Evolutionary conservation across 2,888 invertebrate species (phyloP), one percentile per base, ranked within the genome.

Genomic region (Coecobrya sp.): DNA sequence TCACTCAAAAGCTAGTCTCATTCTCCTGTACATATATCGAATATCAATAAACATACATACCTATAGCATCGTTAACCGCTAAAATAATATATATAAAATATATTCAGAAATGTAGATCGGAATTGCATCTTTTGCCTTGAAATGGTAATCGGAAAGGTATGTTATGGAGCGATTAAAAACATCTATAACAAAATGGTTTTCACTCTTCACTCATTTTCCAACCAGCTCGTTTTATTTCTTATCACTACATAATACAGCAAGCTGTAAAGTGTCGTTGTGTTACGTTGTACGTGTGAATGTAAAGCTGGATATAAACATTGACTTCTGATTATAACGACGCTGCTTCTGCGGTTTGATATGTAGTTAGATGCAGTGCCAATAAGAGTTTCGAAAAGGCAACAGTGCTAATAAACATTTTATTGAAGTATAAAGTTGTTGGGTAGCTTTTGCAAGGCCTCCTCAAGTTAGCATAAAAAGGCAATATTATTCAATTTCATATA

Each of bases 331-430:
- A 73, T 45, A 13, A 73, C 49, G 49, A 22, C 76, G 49, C 76
- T n/a, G 1, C 55, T 73, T 16, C 5, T 76, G 19, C 10, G 8
- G n/a, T n/a, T n/a, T n/a, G n/a, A n/a, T n/a, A n/a, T 25, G 13
- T 27, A 25, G n/a, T 13, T 10, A 73, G 16, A 19, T 52, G 79
- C 25, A 8, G 62, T 62, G 55, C 1, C 5, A 19, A 4, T 19
- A 49, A 25, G 79, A 52, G 52, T 52, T 52, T 52, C 52, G 52
- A 79, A 79, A 52, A 79, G 79, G 27, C 49, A 52, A 49, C 62
- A 87, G 22, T 52, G 13, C 89, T 59, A 82, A 89, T 89, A 89
- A 89, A 89, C 55, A 82, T 89, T 89, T 89, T 89, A 89, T 89
- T 82, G 59, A 73, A 89, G 70, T 73, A 89, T 89, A 89, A 89